These are phyloP conservation scores for Prosopocoilus inquinatus DNA, from an alignment of 2,888 invertebrate genomes.

Conservation along the genomic window DNA sequence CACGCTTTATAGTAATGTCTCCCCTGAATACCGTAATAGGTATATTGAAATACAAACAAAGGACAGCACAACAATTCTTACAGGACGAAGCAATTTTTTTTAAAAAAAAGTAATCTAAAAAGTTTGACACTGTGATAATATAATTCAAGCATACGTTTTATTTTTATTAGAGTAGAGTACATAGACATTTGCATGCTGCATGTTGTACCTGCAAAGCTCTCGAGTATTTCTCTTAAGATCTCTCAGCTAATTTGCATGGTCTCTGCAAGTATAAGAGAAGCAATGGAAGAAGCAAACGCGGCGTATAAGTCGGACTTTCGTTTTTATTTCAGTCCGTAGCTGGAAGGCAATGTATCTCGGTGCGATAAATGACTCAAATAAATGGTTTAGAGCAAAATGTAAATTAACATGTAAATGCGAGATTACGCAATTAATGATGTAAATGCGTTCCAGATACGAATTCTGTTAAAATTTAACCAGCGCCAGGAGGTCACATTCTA, in stretches of 20 bases:
- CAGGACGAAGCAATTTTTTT: not conserved
- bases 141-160: slow-evolving; percentile 2
- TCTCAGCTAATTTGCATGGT: slow-evolving; percentile 27
- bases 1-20: too few relatives aligned
- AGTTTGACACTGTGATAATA: not conserved
- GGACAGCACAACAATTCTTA: not conserved
- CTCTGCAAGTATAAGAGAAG: too few relatives aligned
- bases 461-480: not conserved
- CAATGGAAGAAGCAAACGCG: not conserved
- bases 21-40: too few relatives aligned
- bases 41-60: too few relatives aligned
- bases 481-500: not conserved
- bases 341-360: not conserved
- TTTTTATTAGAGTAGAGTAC: slow-evolving; percentile 6
- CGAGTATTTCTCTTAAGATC: slow-evolving; percentile 16
- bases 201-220: too few relatives aligned
- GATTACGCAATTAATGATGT: not conserved
- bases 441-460: not conserved
- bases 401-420: not conserved
- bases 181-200: slow-evolving; percentile 12
- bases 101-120: slow-evolving; percentile 1
- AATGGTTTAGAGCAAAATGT: not conserved
- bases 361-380: not conserved
- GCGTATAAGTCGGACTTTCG: not conserved
- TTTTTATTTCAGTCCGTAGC: not conserved